phyloP scores from a whole-genome alignment of 1,140 invertebrate genomes.

The Leptinotarsa defecta region DNA sequence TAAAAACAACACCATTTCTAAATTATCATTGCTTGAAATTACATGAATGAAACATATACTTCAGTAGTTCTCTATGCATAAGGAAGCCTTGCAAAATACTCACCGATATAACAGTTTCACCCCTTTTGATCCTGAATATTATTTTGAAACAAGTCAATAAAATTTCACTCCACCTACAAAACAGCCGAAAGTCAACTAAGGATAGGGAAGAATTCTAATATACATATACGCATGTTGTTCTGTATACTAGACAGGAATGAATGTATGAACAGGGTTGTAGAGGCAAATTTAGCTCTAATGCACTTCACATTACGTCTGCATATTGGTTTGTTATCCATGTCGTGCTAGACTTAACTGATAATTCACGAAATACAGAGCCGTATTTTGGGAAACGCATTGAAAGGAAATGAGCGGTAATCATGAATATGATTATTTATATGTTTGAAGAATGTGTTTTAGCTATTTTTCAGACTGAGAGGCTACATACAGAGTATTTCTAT shows the following conservation, averaged over 20 bases:
- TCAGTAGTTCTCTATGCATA: background rate
- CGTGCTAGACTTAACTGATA: background rate
- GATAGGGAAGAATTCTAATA: constrained; percentile 13
- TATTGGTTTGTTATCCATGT: background rate
- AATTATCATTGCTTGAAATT: background rate
- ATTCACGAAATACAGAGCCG: background rate
- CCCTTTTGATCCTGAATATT: constrained; percentile 4
- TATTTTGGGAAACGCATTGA: background rate
- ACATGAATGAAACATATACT: background rate
- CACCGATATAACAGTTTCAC: constrained; percentile 8
- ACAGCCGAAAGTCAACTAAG: constrained; percentile 28
- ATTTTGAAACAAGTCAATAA: constrained; percentile 22
- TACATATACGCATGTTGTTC: constrained; percentile 24
- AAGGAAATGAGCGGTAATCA: too few species aligned
- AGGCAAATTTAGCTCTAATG: background rate
- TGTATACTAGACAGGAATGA: background rate
- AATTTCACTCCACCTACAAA: constrained; percentile 14
- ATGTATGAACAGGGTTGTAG: background rate
- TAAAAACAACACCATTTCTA: background rate
- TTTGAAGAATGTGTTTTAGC: too few species aligned
- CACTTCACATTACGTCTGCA: too few species aligned
- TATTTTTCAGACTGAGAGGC: too few species aligned
- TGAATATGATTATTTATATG: too few species aligned
- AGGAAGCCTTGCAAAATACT: constrained; percentile 18
- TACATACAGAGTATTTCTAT: too few species aligned